A percentile compares a stretch with the other conserved stretches of the same genome.
Conservation (phyloP, 2,797 vertebrate species). For the Sebastes umbrosus region DNA sequence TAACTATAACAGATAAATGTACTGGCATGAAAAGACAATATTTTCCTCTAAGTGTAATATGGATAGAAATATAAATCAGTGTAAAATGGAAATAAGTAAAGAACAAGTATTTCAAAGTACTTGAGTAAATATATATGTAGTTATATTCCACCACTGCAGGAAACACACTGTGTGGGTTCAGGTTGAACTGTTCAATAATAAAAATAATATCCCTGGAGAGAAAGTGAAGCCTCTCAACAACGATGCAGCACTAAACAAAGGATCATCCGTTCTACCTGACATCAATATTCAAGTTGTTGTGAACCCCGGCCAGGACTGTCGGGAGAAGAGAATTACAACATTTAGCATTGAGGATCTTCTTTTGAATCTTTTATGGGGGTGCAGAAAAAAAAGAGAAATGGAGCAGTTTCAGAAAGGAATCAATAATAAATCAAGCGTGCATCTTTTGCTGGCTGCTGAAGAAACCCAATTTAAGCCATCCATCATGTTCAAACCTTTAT, state of each 20-base stretch:
- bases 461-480: conserved; percentile 51
- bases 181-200: not conserved
- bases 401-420: conserved; percentile 52
- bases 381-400: conserved; percentile 43
- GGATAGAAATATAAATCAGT: too few species aligned
- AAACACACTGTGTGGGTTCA: rapidly evolving
- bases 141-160: not conserved
- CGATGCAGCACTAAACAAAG: conserved; percentile 5
- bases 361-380: conserved; percentile 62
- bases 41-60: too few species aligned
- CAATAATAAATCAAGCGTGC: conserved; percentile 72
- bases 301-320: conserved; percentile 19
- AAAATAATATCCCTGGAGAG: not conserved
- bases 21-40: too few species aligned
- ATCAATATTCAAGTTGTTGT: conserved; percentile 53
- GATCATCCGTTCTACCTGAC: conserved; percentile 9
- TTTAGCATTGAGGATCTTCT: conserved; percentile 54
- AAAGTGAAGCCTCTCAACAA: not conserved
- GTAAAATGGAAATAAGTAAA: not conserved
- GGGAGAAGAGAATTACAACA: conserved; percentile 28
- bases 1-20: too few species aligned
- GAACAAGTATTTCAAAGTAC: not conserved
- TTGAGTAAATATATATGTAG: not conserved
- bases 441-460: conserved; percentile 40
- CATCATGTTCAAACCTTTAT: conserved; percentile 32